Percentiles rank a stretch among this genome's conserved stretches.
These are phyloP conservation scores for Tetramorium parvispinum DNA, from an alignment of 1,140 invertebrate species.

Conservation along the genomic window DNA sequence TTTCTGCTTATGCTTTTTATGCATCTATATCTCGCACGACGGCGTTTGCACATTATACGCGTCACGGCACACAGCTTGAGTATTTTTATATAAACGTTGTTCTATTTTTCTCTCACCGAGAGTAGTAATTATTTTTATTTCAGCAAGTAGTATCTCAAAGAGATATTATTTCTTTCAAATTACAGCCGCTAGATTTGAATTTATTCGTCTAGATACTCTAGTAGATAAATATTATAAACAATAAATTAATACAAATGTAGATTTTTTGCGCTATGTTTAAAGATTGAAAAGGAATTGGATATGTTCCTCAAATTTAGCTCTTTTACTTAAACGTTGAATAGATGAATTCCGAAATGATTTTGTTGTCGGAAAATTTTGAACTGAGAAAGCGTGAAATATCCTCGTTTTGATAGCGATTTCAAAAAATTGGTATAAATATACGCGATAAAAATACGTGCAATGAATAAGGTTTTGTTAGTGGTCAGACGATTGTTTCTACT, in stretches of 20 bases:
- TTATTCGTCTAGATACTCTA: not conserved
- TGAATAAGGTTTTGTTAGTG: not conserved
- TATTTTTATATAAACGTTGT: not conserved
- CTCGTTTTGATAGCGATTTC: not conserved
- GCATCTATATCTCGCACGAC: conserved; percentile 3
- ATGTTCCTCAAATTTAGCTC: not conserved
- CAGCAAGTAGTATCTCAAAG: not conserved
- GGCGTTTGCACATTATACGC: conserved; percentile 12
- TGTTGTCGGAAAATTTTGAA: not conserved
- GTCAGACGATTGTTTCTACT: not conserved
- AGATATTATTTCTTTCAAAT: not conserved
- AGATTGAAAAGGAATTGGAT: not conserved
- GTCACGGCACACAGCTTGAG: not conserved
- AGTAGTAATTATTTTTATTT: not conserved
- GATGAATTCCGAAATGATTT: not conserved
- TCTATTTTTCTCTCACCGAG: not conserved
- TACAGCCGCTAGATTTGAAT: not conserved
- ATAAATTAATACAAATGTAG: not conserved
- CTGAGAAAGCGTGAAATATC: not conserved
- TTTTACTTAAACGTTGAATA: not conserved
- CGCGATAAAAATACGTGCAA: conserved; percentile 41
- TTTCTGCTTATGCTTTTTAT: conserved; percentile 30
- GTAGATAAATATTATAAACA: not conserved
- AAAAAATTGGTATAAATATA: not conserved
- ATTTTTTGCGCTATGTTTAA: not conserved